These are phyloP conservation scores for Acanthochromis polyacanthus DNA, from an alignment of 2,113 vertebrate genomes.

Conservation along the genomic window DNA sequence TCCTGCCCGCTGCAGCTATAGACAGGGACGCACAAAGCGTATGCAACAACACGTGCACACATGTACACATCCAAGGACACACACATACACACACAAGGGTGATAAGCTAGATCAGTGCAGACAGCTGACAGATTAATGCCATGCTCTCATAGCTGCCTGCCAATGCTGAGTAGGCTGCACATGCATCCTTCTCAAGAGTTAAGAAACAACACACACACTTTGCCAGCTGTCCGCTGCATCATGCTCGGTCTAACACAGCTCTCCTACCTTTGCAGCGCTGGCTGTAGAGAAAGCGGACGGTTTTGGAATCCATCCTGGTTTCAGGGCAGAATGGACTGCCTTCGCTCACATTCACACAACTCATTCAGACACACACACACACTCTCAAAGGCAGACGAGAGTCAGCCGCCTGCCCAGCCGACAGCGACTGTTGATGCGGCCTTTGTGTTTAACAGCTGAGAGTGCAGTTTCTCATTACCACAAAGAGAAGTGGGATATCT, in stretches of 20 bases:
- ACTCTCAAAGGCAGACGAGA: slow-evolving; percentile 23
- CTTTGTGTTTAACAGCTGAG: slow-evolving; percentile 82
- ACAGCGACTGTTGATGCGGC: slow-evolving; percentile 59
- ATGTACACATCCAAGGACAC: slow-evolving; percentile 5
- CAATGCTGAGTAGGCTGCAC: slow-evolving; percentile 34
- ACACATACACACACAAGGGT: slow-evolving; percentile 18
- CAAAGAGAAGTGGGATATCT: slow-evolving; percentile 83
- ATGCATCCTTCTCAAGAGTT: slow-evolving; percentile 40
- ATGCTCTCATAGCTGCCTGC: slow-evolving; percentile 64
- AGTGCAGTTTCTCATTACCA: slow-evolving; percentile 79
- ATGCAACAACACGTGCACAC: slow-evolving; percentile 18
- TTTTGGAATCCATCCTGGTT: slow-evolving; percentile 78
- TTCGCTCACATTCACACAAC: slow-evolving; percentile 31
- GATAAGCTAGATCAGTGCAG: slow-evolving; percentile 63
- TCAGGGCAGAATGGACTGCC: slow-evolving; percentile 19
- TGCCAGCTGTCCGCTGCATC: neutral
- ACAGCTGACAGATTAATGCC: slow-evolving; percentile 77
- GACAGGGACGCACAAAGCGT: neutral
- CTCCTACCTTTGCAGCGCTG: slow-evolving; percentile 82
- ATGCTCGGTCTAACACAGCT: neutral
- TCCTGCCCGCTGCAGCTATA: slow-evolving; percentile 44
- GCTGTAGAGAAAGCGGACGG: slow-evolving; percentile 74
- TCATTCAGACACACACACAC: slow-evolving; percentile 20
- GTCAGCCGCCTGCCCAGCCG: slow-evolving; percentile 40
- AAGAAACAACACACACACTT: slow-evolving; percentile 28